Evolutionary conservation across 2,888 invertebrate genomes (phyloP), one percentile per base, ranked within the genome.

Genomic region (Cotesia congregata): DNA sequence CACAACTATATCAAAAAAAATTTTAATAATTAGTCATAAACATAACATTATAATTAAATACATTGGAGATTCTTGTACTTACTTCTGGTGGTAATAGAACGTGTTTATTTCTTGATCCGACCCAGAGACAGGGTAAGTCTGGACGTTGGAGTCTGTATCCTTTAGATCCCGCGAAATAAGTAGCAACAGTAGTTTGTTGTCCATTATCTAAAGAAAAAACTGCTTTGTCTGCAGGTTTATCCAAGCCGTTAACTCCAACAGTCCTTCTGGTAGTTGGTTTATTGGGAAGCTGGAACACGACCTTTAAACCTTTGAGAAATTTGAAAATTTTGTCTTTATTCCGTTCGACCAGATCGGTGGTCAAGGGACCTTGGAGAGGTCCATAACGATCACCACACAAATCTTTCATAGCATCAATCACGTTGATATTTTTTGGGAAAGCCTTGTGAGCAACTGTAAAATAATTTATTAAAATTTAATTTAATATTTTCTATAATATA

Each of bases 11-110:
- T 12, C 3, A 50, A 12, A 4, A 2, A 2, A 50, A 50, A 50
- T 12, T 50, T 50, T 12, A 50, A 50, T 50, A 7, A 12, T 72
- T 6, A 61, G n/a, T 17, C 6, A 61, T 5, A 15, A 20, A 9
- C 30, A 60, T 15, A 9, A 59, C 15, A 6, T 5, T 59, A n/a
- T 59, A 60, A 12, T 59, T 7, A 12, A 15, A n/a, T n/a, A 2
- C 6, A 20, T 38, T 6, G 7, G 15, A 7, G 3, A 30, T 30
- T 30, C 30, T 2, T 30, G 30, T 30, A 81, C 85, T 85, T 83
- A 92, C 92, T 90, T 98, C 98, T 61, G 95, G 90, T 0, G 98
- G 98, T 75, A 98, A 91, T 83, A 93, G 93, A 68, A 96, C 95
- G 78, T 92, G 93, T 83, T 93, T 94, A 9, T 90, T 88, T n/a